Base-by-base conservation (phyloP, 2,797 vertebrate species). In the Pseudochaenichthys georgianus region DNA sequence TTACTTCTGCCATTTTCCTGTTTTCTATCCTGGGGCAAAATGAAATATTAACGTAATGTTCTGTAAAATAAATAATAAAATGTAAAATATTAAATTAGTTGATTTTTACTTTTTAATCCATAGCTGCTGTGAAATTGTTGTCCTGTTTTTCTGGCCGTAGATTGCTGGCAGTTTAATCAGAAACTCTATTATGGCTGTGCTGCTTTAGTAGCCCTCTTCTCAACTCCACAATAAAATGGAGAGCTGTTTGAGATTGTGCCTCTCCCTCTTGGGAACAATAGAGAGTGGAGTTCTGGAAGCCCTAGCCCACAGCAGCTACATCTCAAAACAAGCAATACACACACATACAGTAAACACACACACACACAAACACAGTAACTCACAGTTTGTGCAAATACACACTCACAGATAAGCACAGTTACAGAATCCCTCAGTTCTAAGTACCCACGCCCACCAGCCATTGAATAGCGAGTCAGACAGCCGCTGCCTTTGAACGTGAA, bases 401-500 rank as follows among this genome's bases (percentile, higher is more conserved):
- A 57, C 17, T 62, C 50, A 15, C 28, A 75, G 43, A 72, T 41
- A 45, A 73, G 53, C 68, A 76, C 64, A 21, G 63, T 58, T 64
- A 52, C 75, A 72, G 74, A 88, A 74, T 73, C 75, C 59, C 74
- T 70, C 61, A 73, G 72, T 77, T 82, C 57, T 70, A 34, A 80
- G 78, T 74, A 21, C 64, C 77, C 55, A 84, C 66, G 41, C 79
- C 87, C 84, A 88, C 77, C 77, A 86, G 75, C 73, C 77, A 67
- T 31, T 48, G 17, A 75, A 64, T 79, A 83, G 60, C 62, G 5
- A 82, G 62, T 72, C 87, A 87, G 81, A 77, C 87, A 79, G 80
- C 71, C 50, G 4, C 78, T 87, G 72, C 76, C 80, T 91, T 87
- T 90, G 87, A 88, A 87, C 67, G 69, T 80, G 82, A 81, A 88